Evolutionary conservation across 2,113 vertebrate genomes (phyloP), one percentile per base, ranked within the genome.

Genomic region (Spheniscus mendiculus): DNA sequence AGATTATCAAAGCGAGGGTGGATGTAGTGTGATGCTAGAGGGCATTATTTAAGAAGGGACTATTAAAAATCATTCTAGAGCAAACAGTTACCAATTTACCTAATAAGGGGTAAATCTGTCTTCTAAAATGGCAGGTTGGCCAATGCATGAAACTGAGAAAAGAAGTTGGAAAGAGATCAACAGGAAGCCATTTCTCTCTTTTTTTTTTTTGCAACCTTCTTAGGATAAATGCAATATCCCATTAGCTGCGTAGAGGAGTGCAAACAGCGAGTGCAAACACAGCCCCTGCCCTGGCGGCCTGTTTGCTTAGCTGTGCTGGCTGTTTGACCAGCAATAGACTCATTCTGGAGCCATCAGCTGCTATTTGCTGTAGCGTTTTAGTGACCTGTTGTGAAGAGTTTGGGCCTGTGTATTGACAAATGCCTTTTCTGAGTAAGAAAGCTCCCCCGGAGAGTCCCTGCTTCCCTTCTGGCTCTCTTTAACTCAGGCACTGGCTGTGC

Each of bases 291-390:
- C 80, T 40, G 27, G 42, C 11, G 17, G 55, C 49, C 67, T 96
- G 87, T 97, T 98, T 98, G 92, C 67, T 96, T 96, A 97, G 94
- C 93, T 97, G 93, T 78, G 83, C 84, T 88, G 92, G 45, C 63
- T 94, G 80, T 97, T 97, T 97, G 94, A 92, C 79, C 73, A 95
- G 90, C 78, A 96, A 71, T 40, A 87, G 92, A 27, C 32, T 92
- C 53, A 78, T 96, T 96, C 78, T 88, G 83, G 79, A 93, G 83
- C 56, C 76, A 36, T 90, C 82, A 93, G 56, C 15, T 96, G 79
- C 55, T 95, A 82, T 96, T 96, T 97, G 87, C 91, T 76, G 71
- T 80, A 87, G 90, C 8, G 4, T 83, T 97, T 97, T 91, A 89
- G 91, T 82, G 84, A 90, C 84, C 82, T 91, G 56, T 80, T 96